Evolutionary conservation across 2,888 invertebrate genomes (phyloP), one percentile per base, ranked within the genome.

Genomic region (Ochropleura plecta): DNA sequence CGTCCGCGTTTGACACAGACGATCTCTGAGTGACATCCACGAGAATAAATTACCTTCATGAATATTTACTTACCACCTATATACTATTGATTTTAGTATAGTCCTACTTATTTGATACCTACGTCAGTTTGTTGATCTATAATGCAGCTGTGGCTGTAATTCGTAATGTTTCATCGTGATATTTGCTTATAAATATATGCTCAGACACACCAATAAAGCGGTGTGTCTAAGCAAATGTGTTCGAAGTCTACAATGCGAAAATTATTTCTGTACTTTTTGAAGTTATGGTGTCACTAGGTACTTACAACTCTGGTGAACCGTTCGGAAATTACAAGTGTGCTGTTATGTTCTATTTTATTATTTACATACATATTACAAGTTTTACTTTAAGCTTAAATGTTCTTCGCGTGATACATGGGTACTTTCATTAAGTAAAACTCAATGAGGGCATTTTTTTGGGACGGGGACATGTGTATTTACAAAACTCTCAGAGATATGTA

Each of bases 11-110:
- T 70, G 66, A 79, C 74, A 79, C 66, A 30, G 49, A 48, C 55
- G 74, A 51, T 83, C 53, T 70, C 66, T 55, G 80, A 55, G 49
- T 40, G 74, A 70, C 63, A 74, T 53, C 53, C n/a, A 66, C 57
- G 16, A 74, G 66, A 83, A 83, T 83, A 74, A 67, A 70, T 64
- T 55, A 0, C 30, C 3, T 30, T 30, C 7, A 20, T 40, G 60
- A 59, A 59, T 59, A 69, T 60, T 59, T 57, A 59, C 30, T 68
- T 65, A 53, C 14, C 18, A 55, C n/a, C 40, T 53, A 5, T 53
- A 5, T 48, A 59, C 30, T 68, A 78, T 53, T 73, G 60, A 59
- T 62, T 59, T 70, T 48, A 63, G 30, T 12, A 53, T 60, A 6
- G 10, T 70, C 49, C 59, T n/a, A 42, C 1, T 42, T 40, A 49